These are phyloP conservation scores for Hyles vespertilio DNA, from an alignment of 1,140 invertebrate species.

Conservation along the genomic window DNA sequence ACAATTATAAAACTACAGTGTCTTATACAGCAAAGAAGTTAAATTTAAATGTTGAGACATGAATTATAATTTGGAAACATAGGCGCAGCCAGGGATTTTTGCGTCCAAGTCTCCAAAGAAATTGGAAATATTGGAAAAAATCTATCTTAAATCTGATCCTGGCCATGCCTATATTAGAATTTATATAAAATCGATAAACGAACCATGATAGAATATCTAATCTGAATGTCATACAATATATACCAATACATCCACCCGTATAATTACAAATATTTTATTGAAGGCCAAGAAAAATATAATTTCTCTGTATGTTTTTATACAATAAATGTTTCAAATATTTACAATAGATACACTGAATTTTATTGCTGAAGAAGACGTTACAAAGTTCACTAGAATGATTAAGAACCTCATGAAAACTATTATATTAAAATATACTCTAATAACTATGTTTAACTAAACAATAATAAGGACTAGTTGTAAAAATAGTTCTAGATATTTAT, in stretches of 20 bases:
- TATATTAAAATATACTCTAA: conserved; percentile 57
- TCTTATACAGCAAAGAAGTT: too few relatives aligned
- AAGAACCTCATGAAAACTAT: conserved; percentile 39
- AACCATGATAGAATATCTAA: too few relatives aligned
- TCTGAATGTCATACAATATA: neutral
- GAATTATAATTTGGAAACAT: too few relatives aligned
- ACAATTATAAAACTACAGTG: conserved; percentile 11
- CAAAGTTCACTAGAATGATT: conserved; percentile 53
- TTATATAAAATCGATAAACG: too few relatives aligned
- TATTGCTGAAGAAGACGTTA: conserved; percentile 68
- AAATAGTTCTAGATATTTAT: conserved; percentile 51
- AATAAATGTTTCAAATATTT: conserved; percentile 67
- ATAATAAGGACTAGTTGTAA: conserved; percentile 69
- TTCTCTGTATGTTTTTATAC: conserved; percentile 64
- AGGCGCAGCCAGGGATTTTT: too few relatives aligned
- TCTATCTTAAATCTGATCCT: too few relatives aligned
- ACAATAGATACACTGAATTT: conserved; percentile 64
- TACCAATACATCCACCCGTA: conserved; percentile 35
- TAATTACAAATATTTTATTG: conserved; percentile 55
- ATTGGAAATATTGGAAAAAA: too few relatives aligned
- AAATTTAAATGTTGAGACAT: too few relatives aligned
- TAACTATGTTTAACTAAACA: conserved; percentile 57
- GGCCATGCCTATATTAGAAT: too few relatives aligned
- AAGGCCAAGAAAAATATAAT: conserved; percentile 71
- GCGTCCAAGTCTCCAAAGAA: too few relatives aligned